Evolutionary conservation across 2,888 invertebrate species (phyloP).

Genomic region (Leucozona laternaria): DNA sequence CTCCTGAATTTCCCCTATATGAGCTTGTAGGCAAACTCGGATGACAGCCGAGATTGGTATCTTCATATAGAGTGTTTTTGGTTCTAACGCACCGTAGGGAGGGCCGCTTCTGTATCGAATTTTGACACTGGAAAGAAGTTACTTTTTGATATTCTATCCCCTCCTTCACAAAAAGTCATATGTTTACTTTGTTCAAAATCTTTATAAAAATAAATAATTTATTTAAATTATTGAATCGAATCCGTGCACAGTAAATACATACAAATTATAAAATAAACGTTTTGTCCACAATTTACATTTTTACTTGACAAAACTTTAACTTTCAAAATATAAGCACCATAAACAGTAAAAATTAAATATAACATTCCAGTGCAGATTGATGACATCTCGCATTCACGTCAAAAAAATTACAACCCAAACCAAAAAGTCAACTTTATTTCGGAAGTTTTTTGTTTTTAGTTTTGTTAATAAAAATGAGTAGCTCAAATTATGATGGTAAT

Average conservation of each 20-base stretch:
- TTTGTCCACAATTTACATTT: neutral
- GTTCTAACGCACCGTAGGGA: too few species aligned
- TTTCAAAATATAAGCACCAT: neutral
- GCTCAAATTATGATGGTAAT: conserved; percentile 68
- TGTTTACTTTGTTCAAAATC: too few species aligned
- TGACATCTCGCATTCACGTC: conserved; percentile 62
- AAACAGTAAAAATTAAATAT: conserved; percentile 5
- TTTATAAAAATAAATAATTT: too few species aligned
- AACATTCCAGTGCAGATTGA: conserved; percentile 60
- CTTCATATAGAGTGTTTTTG: too few species aligned
- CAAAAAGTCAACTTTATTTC: neutral
- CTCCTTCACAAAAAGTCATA: too few species aligned
- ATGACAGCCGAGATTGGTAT: too few species aligned
- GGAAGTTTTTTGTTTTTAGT: conserved; percentile 52
- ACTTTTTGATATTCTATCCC: too few species aligned
- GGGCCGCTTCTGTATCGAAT: too few species aligned
- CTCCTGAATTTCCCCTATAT: too few species aligned
- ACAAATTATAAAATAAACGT: neutral
- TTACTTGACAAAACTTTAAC: neutral
- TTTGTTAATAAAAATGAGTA: conserved; percentile 46
- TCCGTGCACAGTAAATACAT: neutral
- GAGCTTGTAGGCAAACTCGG: too few species aligned
- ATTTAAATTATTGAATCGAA: neutral
- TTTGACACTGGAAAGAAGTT: too few species aligned
- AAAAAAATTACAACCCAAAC: conserved; percentile 19